Base-by-base conservation (phyloP, 1,140 invertebrate species). In the Drosophila sturtevanti region DNA sequence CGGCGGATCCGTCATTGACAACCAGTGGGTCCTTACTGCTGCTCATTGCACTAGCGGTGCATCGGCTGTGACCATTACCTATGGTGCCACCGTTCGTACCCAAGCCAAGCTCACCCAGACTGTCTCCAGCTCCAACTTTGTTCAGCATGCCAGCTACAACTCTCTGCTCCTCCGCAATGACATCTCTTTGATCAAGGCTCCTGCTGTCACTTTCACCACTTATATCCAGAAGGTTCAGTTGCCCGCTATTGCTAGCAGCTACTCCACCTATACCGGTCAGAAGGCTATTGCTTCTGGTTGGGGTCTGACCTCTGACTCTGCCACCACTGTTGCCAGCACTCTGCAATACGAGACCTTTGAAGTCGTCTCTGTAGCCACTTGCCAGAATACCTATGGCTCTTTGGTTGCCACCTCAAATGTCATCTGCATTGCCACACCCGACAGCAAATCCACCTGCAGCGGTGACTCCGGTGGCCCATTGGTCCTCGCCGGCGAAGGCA, bases 401-500 rank as follows among this genome's bases (percentile, higher is more conserved):
- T 38, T 63, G 6, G 7, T 86, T 64, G 72, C 67, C 37, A 82
- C 78, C 1, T 69, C 72, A 51, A 81, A 77, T 38, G 59, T 51
- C n/a, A 31, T 63, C 24, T 79, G 77, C 54, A 58, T 67, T 41
- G 18, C 52, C 4, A 67, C 68, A 0, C 37, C 59, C 1, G n/a
- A 24, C 18, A 58, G 51, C 16, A 44, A 31, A 22, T 91, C 90
- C 27, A 91, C 90, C 22, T 91, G 90, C 82, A 78, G 81, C 58
- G 94, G 94, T 63, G 94, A 94, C 90, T 94, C 93, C 59, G 94
- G 94, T 63, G 94, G 94, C 60, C 92, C 93, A 14, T 79, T 94
- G 65, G 90, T 92, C 0, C 92, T 93, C 54, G 9, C 31, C 10
- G 92, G 92, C 68, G n/a, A 41, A 5, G 14, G 58, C 0, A 72